Evolutionary conservation across 2,888 invertebrate genomes (phyloP).

Genomic region (Hemaris fuciformis): DNA sequence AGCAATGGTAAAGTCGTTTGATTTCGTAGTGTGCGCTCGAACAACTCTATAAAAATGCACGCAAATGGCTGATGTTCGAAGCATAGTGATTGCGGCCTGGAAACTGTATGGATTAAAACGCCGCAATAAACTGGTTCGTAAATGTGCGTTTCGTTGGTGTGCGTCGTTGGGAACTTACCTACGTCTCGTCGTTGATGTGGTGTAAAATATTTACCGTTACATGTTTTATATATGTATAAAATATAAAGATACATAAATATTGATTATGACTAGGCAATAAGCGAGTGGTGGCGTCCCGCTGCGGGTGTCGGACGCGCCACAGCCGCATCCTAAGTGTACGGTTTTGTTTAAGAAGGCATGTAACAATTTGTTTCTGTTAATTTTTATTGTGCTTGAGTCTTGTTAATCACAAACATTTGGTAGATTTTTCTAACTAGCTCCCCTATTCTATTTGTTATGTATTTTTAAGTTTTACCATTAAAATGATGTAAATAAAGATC

Average conservation of each 20-base stretch:
- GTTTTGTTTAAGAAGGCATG: conserved; percentile 47
- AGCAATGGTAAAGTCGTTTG: neutral
- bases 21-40: neutral
- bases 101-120: neutral
- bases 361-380: conserved; percentile 71
- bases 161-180: conserved; percentile 1
- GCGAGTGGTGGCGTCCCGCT: too few relatives aligned
- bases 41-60: neutral
- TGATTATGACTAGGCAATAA: conserved; percentile 12
- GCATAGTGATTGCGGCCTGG: neutral
- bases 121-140: neutral
- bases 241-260: conserved; percentile 21
- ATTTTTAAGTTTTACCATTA: conserved; percentile 77
- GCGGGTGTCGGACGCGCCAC: conserved; percentile 33
- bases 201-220: neutral
- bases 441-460: conserved; percentile 77
- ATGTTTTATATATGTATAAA: conserved; percentile 7
- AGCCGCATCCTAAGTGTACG: conserved; percentile 25
- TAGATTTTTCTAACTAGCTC: conserved; percentile 69
- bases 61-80: neutral
- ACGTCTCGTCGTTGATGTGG: neutral
- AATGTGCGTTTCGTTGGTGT: neutral
- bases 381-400: conserved; percentile 72
- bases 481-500: conserved; percentile 71
- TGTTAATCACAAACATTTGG: conserved; percentile 72